Evolutionary conservation across 2,888 invertebrate species (phyloP).

Genomic region (Zele albiditarsus): DNA sequence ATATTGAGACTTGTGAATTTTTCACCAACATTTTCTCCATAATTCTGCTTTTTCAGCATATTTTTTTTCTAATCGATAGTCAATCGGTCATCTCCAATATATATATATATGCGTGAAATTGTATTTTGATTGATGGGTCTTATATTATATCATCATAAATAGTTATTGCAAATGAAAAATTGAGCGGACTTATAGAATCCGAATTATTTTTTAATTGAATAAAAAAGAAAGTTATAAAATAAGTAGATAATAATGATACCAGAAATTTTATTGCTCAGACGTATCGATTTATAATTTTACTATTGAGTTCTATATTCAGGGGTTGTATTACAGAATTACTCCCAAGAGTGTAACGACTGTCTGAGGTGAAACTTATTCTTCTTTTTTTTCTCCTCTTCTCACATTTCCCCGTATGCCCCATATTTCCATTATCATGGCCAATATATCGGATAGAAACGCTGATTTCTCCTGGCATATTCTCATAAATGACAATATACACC

Average conservation of each 20-base stretch:
- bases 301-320: neutral
- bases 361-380: neutral
- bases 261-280: neutral
- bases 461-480: conserved; percentile 47
- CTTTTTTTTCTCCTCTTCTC: neutral
- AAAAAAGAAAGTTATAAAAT: conserved; percentile 18
- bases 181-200: no score
- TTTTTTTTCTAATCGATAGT: no score
- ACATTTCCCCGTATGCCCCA: neutral
- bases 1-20: no score
- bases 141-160: no score
- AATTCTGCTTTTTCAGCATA: no score
- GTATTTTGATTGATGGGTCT: no score
- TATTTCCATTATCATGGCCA: neutral
- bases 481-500: conserved; percentile 1
- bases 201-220: no score
- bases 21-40: no score
- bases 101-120: no score
- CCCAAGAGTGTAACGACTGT: neutral
- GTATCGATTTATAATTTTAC: neutral
- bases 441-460: conserved; percentile 22
- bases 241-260: neutral
- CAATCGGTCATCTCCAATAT: no score
- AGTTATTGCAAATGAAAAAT: no score
- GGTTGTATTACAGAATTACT: neutral